Base-by-base conservation (phyloP, 2,113 vertebrate species). In the Scomber colias region DNA sequence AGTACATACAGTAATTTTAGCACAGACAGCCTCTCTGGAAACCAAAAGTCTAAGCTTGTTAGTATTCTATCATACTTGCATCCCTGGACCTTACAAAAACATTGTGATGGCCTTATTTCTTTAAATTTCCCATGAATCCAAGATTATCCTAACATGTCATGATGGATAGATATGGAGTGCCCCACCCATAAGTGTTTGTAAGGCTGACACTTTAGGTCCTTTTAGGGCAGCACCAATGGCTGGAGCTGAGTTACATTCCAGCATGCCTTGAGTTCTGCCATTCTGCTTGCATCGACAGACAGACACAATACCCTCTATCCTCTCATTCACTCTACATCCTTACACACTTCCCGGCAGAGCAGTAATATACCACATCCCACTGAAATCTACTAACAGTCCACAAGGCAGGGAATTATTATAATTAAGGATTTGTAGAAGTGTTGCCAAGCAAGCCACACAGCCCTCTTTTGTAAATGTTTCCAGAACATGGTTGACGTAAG, bases 381-480 rank as follows among this genome's bases (percentile, higher is more conserved):
- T 83, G 19, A 87, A 86, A 89, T 89, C 72, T 54, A 82, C 79
- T 46, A 62, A 74, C 19, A 77, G 61, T 84, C 62, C 61, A 44
- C 77, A 81, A 45, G 68, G 73, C 63, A 62, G 56, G 70, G 66
- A 79, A 69, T 73, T 89, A 76, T 89, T 82, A 69, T 78, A 89
- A 88, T 92, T 84, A 85, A 61, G 71, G 75, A 81, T 82, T 65
- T 88, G 81, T 70, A 82, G 44, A 90, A 73, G 64, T 64, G 61
- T 66, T 88, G 87, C 87, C 84, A 93, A 87, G 81, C 54, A 50
- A 85, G 81, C 80, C 70, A 40, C 82, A 78, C 77, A 76, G 78
- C 48, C 65, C 76, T 77, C 82, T 91, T 90, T 88, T 83, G 87
- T 91, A 90, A 94, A 89, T 7, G 30, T 72, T 91, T 90, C 87